phyloP scores from a whole-genome alignment of 2,113 vertebrate genomes.

The Psittacula cyanocephala region DNA sequence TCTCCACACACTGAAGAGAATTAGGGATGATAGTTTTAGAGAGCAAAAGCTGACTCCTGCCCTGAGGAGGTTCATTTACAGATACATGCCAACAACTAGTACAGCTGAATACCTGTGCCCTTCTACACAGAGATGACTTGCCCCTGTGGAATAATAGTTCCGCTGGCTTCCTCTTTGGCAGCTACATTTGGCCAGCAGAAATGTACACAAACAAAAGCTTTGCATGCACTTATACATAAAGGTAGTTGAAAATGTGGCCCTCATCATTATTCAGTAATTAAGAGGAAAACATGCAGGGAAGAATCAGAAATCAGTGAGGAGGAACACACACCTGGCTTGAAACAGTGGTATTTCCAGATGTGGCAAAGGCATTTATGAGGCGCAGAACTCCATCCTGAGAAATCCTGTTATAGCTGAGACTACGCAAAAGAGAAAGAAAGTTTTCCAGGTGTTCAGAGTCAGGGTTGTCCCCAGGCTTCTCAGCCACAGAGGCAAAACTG shows the following conservation, averaged over 20 bases:
- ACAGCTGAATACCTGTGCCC: background rate
- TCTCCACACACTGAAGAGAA: background rate
- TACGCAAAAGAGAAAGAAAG: slow-evolving; percentile 12
- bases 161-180: background rate
- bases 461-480: background rate
- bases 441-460: background rate
- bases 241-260: background rate
- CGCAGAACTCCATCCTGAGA: slow-evolving; percentile 62
- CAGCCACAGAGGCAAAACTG: background rate
- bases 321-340: slow-evolving; percentile 75
- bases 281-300: background rate
- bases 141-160: background rate
- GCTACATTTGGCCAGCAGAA: background rate
- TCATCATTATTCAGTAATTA: background rate
- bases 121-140: background rate
- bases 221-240: background rate
- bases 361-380: slow-evolving; percentile 58
- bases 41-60: background rate
- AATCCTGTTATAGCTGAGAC: slow-evolving; percentile 70
- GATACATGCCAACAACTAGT: background rate
- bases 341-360: slow-evolving; percentile 51
- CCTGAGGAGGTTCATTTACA: background rate
- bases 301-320: background rate
- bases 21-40: background rate
- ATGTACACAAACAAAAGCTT: background rate